phyloP scores from a whole-genome alignment of 1,140 invertebrate genomes.

The Zaprionus gabonicus region DNA sequence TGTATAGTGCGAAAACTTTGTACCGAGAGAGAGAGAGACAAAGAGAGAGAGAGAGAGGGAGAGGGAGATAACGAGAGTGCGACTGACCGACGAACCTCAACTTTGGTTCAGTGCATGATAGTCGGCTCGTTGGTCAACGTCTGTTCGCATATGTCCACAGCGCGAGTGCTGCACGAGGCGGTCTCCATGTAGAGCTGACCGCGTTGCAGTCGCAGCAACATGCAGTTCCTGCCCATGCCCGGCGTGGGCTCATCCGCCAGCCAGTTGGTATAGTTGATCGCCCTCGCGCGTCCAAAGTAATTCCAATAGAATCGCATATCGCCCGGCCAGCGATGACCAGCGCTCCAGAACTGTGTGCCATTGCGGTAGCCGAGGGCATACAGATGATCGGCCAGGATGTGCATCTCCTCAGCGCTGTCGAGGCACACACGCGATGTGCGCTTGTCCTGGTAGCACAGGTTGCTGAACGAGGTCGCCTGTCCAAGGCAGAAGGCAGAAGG shows the following conservation, averaged over 20 bases:
- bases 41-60: no score
- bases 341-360: constrained; percentile 69
- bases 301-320: constrained; percentile 73
- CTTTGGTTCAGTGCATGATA: constrained; percentile 49
- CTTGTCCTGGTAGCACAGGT: constrained; percentile 70
- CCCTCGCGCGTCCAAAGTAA: constrained; percentile 62
- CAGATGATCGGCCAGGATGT: constrained; percentile 53
- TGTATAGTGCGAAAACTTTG: no score
- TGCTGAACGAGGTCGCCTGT: constrained; percentile 68
- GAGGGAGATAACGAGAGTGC: not conserved
- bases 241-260: constrained; percentile 55
- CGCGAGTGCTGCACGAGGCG: constrained; percentile 54
- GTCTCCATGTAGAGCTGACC: constrained; percentile 61
- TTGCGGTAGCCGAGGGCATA: constrained; percentile 47
- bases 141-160: constrained; percentile 67
- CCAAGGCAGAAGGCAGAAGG: no score
- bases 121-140: constrained; percentile 42
- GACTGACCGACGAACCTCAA: not conserved
- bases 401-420: constrained; percentile 65
- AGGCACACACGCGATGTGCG: constrained; percentile 66
- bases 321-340: constrained; percentile 64
- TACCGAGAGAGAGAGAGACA: no score
- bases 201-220: constrained; percentile 50
- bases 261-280: constrained; percentile 66
- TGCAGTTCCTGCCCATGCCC: constrained; percentile 60